Conservation (phyloP, 2,113 vertebrate genomes). For the Brachyhypopomus occidentalis region DNA sequence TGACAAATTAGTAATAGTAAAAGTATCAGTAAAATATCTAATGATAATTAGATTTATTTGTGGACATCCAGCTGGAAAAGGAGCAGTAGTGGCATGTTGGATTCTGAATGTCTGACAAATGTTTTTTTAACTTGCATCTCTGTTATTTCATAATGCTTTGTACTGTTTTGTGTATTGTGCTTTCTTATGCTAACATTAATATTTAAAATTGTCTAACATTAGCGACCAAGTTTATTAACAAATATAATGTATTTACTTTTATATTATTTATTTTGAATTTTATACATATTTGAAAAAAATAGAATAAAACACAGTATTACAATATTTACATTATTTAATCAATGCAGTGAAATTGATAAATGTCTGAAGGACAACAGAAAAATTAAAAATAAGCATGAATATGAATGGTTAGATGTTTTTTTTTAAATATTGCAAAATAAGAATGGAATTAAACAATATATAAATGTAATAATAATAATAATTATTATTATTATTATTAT, state of each 20-base stretch:
- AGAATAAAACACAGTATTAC: too few species aligned
- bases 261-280: background rate
- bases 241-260: background rate
- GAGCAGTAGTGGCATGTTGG: background rate
- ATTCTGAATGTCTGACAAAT: background rate
- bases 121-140: too few species aligned
- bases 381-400: too few species aligned
- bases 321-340: too few species aligned
- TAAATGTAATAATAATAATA: background rate
- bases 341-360: too few species aligned
- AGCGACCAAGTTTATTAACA: background rate
- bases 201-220: background rate
- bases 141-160: background rate
- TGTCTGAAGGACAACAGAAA: too few species aligned
- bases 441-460: too few species aligned
- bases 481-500: background rate
- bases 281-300: too few species aligned
- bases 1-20: background rate
- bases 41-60: background rate
- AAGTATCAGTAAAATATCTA: background rate
- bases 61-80: background rate
- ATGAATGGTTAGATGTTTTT: too few species aligned
- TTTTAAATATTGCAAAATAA: too few species aligned
- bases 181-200: background rate
- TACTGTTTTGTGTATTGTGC: background rate